Base-by-base conservation (phyloP, 2,888 invertebrate species). In the Hyalella azteca region DNA sequence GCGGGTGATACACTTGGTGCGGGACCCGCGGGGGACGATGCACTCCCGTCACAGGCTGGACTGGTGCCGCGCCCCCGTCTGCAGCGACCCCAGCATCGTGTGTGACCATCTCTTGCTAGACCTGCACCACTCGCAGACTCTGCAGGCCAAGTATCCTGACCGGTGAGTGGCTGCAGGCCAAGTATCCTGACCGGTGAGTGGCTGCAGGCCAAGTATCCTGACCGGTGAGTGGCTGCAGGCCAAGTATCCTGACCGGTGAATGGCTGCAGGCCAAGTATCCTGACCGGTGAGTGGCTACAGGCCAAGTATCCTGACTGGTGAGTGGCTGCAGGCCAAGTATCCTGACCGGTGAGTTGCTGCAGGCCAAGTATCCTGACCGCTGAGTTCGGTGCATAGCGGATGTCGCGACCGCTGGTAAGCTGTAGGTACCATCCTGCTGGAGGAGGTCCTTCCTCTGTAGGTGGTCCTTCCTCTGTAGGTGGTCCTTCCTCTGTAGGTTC, bases 1-100 rank as follows among this genome's bases (percentile, higher is more conserved):
- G 40, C 45, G 73, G 13, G 83, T 83, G 7, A 29, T 83, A 22
- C 81, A 81, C 26, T 59, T 83, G n/a, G 80, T 83, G 15, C 48
- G 83, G 36, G 83, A 83, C 40, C 83, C 83, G 1, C 79, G 83
- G 22, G 83, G 83, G 9, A 81, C 80, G n/a, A 78, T 83, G 15
- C 81, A 83, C 41, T 83, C 83, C 11, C 79, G 82, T 36, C 76
- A 78, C 77, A 76, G 79, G 81, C 45, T 82, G 49, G 54, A 79
- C 32, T 83, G 83, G 83, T 83, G 83, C 59, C 73, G 77, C 4
- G 78, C 83, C 13, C 49, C 78, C 11, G 80, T 79, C 39, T 83
- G 83, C 48, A 78, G 81, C 39, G 81, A 83, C 73, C 81, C 81
- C 3, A 40, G 40, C 45, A 80, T 81, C 29, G 83, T 83, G 7